These are phyloP conservation scores for Channallabes apus DNA, from an alignment of 2,797 vertebrate genomes.

Conservation along the genomic window DNA sequence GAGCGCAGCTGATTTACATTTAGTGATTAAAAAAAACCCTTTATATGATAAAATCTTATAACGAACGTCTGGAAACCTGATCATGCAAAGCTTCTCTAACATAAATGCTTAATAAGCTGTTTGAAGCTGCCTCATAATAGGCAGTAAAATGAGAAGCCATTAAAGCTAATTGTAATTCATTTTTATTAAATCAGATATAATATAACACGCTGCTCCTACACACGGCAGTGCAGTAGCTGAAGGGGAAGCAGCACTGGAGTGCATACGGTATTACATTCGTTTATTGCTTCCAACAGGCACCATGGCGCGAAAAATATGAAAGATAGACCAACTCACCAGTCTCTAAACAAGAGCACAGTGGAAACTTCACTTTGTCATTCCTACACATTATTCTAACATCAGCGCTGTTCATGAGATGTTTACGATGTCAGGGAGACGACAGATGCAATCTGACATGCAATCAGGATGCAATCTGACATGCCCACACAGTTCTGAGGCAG, in stretches of 20 bases:
- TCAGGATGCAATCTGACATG: conserved; percentile 3
- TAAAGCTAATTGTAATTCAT: conserved; percentile 23
- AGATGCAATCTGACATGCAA: too few relatives aligned
- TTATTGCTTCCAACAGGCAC: not conserved
- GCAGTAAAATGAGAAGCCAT: conserved; percentile 3
- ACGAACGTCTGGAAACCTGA: not conserved
- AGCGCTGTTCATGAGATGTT: not conserved
- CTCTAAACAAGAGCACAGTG: not conserved
- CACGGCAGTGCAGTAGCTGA: not conserved
- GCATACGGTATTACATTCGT: not conserved
- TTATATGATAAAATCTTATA: not conserved
- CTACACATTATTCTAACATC: not conserved
- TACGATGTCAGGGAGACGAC: not conserved
- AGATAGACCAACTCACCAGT: not conserved
- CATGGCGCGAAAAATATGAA: not conserved
- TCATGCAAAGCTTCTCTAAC: not conserved
- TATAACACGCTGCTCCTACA: conserved; percentile 1
- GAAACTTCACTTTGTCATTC: conserved; percentile 7
- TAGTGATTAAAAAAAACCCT: too few relatives aligned
- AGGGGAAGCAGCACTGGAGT: not conserved
- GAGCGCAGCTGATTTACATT: not conserved
- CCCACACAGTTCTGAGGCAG: not conserved
- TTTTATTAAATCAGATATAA: conserved; percentile 1
- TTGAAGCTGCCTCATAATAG: not conserved
- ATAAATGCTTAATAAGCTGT: not conserved